Conservation (phyloP, 2,113 vertebrate species). For the Oreocharis arfaki region DNA sequence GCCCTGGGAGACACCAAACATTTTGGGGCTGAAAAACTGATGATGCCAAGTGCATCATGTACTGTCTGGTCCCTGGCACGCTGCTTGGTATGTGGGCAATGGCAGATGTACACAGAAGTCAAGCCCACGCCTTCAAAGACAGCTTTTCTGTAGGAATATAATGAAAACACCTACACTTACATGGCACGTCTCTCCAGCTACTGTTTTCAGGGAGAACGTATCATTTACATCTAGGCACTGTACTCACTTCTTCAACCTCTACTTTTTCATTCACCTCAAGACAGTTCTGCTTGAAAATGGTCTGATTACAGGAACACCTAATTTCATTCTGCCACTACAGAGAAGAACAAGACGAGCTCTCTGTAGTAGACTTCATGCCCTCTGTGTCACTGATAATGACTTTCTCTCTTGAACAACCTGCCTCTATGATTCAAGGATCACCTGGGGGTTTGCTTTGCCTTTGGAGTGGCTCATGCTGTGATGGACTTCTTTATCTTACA, state of each 20-base stretch:
- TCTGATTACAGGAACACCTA: neutral
- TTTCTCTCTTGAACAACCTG: neutral
- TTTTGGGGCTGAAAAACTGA: neutral
- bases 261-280: neutral
- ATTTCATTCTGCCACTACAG: neutral
- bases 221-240: neutral
- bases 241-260: neutral
- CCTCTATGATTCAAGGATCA: neutral
- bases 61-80: neutral
- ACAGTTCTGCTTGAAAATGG: neutral
- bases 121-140: neutral
- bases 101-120: neutral
- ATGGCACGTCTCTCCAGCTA: neutral
- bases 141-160: slow-evolving; percentile 14
- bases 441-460: neutral
- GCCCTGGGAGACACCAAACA: neutral
- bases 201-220: neutral
- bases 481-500: neutral
- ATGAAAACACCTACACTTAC: neutral
- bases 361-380: neutral
- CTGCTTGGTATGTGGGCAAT: neutral
- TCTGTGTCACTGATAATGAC: neutral
- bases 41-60: neutral
- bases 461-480: neutral
- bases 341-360: neutral